Base-by-base conservation (phyloP, 2,113 vertebrate species). In the Cyrtonyx montezumae region DNA sequence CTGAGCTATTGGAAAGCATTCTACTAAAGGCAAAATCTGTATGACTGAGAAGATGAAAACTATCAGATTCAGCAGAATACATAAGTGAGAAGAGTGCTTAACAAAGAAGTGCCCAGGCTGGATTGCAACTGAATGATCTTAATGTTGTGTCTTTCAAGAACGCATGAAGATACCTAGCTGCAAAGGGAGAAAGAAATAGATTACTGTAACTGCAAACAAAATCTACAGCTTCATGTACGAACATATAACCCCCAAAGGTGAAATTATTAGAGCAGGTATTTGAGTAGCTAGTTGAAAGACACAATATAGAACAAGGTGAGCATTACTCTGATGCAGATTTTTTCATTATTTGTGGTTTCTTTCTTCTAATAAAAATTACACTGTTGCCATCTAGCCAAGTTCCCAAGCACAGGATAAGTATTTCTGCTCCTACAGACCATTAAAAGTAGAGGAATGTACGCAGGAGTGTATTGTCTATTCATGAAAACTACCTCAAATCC, bases 1-100 rank as follows among this genome's bases (percentile, higher is more conserved):
- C 65, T 91, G 82, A 94, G 21, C 36, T 92, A n/a, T 9, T 80
- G 56, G 43, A 88, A 91, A 26, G 23, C 59, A 40, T 34, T 91
- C 28, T 81, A 32, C 20, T 87, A 81, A 55, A 71, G 28, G n/a
- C 19, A 13, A 40, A 81, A 63, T 79, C 32, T 79, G 56, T 9
- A 12, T 20, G 21, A 80, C 59, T 78, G 40, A 86, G 81, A 90
- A 91, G 68, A 70, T n/a, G 45, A 12, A 77, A 80, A 49, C 66
- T 43, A 67, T 36, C 43, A 68, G 56, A 34, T 67, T 88, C 11
- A 61, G 36, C 43, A 88, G 90, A 93, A 86, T 23, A 62, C 23
- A 15, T 34, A 76, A 79, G 3, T 3, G 5, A 77, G 91, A 18
- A 25, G 23, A 90, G 43, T 1, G 4, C 26, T 71, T 79, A 61